Conservation (phyloP, 2,113 vertebrate genomes). For the Rhinolophus ferrumequinum region DNA sequence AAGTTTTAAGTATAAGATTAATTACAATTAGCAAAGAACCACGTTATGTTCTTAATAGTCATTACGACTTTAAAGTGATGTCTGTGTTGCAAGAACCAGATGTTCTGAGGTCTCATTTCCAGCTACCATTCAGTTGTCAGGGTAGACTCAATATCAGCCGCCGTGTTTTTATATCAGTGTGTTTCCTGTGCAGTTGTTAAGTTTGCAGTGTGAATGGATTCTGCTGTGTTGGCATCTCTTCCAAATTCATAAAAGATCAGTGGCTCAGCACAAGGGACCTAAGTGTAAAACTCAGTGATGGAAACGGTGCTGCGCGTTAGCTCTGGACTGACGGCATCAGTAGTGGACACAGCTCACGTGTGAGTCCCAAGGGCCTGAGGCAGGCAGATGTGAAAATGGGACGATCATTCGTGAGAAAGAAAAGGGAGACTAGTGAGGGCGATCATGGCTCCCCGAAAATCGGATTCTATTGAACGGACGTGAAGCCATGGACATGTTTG, state of each 20-base stretch:
- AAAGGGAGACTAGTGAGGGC: neutral
- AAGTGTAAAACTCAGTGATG: neutral
- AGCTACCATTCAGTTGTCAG: neutral
- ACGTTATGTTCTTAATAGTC: constrained; percentile 38
- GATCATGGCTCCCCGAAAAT: neutral
- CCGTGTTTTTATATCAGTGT: neutral
- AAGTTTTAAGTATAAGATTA: neutral
- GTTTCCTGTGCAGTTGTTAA: neutral
- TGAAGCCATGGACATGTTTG: neutral
- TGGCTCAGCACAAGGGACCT: neutral
- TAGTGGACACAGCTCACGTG: neutral
- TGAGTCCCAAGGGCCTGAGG: fast-evolving
- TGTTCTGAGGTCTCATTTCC: constrained; percentile 29
- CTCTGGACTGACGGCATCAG: neutral
- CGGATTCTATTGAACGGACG: neutral
- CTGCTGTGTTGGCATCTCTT: neutral
- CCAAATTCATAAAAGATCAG: neutral
- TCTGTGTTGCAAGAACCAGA: constrained; percentile 31
- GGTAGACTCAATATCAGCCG: neutral
- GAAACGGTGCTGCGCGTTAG: neutral
- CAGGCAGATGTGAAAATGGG: neutral
- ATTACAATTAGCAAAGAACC: constrained; percentile 32
- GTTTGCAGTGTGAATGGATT: neutral
- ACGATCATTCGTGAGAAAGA: neutral
- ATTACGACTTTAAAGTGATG: neutral